Evolutionary conservation across 2,797 vertebrate genomes (phyloP).

Genomic region (Halcyon leucocephala): DNA sequence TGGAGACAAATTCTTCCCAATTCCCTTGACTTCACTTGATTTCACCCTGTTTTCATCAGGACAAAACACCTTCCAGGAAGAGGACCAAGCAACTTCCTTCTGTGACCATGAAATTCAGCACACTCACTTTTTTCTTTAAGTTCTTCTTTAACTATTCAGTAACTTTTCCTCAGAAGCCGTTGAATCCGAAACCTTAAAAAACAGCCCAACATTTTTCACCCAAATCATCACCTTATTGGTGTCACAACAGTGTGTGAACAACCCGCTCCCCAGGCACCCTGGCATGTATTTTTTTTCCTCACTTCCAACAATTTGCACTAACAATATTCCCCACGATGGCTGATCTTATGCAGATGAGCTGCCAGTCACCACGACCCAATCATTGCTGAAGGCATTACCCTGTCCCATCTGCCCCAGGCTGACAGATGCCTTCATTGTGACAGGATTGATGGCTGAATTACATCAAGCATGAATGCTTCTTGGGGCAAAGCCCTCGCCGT

Average conservation of each 20-base stretch:
- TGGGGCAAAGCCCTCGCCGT: neutral
- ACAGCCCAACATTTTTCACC: neutral
- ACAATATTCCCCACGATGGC: neutral
- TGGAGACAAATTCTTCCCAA: neutral
- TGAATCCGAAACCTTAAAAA: neutral
- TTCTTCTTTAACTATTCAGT: no score
- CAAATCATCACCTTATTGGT: neutral
- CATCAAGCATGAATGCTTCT: neutral
- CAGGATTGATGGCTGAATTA: neutral
- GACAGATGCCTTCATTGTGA: neutral
- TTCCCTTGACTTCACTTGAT: neutral
- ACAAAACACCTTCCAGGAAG: neutral
- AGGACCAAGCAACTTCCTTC: neutral
- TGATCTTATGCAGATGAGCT: neutral
- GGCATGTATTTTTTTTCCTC: neutral
- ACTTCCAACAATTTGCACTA: neutral
- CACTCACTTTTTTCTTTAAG: neutral
- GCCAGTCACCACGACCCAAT: neutral
- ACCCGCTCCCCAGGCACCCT: neutral
- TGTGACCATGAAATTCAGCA: fast-evolving
- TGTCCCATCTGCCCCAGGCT: neutral
- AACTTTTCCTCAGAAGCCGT: neutral
- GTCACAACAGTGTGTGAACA: neutral
- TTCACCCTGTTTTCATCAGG: neutral
- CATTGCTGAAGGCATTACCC: neutral